Percentiles rank a stretch among this genome's conserved stretches.
Evolutionary conservation across 2,888 invertebrate genomes (phyloP).

Genomic region (Polymixis flavicincta): DNA sequence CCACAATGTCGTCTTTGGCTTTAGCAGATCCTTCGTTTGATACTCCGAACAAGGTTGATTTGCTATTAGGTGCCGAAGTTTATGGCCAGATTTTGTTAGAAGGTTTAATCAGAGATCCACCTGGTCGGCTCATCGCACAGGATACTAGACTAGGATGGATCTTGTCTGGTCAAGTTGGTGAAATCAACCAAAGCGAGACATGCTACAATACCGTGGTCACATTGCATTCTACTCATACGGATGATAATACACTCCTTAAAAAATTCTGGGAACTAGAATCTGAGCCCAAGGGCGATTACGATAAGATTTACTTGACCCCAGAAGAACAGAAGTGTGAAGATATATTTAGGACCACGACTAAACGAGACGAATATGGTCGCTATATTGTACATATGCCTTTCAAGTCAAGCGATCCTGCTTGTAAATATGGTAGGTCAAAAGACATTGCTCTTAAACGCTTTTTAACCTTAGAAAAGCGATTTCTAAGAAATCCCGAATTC

Average conservation of each 20-base stretch:
- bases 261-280: conserved; percentile 4
- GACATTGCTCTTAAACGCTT: conserved; percentile 6
- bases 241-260: neutral
- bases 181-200: conserved; percentile 18
- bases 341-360: conserved; percentile 13
- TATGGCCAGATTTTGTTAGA: neutral
- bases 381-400: conserved; percentile 19
- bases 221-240: conserved; percentile 2
- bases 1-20: conserved; percentile 23
- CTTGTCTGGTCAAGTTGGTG: too few species aligned
- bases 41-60: conserved; percentile 23
- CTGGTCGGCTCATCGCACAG: conserved; percentile 7
- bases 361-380: conserved; percentile 9
- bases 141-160: neutral
- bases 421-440: conserved; percentile 19
- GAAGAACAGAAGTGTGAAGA: conserved; percentile 11
- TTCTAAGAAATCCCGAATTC: conserved; percentile 12
- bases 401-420: conserved; percentile 16
- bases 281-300: neutral
- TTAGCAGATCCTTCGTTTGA: conserved; percentile 23
- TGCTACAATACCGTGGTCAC: conserved; percentile 1
- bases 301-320: conserved; percentile 5
- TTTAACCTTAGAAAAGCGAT: conserved; percentile 18
- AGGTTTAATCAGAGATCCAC: neutral
- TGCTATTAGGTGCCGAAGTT: conserved; percentile 10